phyloP scores from a whole-genome alignment of 2,888 invertebrate species.

The Eilema sororculum region DNA sequence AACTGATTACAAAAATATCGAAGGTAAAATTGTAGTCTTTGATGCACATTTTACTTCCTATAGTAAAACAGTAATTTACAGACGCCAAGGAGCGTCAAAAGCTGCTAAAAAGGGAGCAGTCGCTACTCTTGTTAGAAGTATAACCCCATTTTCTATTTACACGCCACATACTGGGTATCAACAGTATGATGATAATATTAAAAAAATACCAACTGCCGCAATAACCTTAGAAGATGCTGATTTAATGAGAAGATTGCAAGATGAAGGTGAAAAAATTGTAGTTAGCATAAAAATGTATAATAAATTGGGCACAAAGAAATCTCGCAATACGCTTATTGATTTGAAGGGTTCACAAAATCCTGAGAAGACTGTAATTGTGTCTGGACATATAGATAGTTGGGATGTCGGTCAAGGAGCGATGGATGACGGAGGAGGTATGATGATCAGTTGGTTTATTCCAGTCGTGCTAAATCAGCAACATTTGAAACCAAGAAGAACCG shows the following conservation, averaged over 20 bases:
- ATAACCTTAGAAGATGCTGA: conserved; percentile 94
- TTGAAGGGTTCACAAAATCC: conserved; percentile 82
- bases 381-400: conserved; percentile 96
- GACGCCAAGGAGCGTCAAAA: conserved; percentile 88
- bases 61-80: conserved; percentile 89
- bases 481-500: conserved; percentile 90
- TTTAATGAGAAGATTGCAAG: conserved; percentile 88
- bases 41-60: conserved; percentile 89
- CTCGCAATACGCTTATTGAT: conserved; percentile 91
- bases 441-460: conserved; percentile 92
- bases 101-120: conserved; percentile 92
- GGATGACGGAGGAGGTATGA: conserved; percentile 94
- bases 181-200: conserved; percentile 85
- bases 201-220: conserved; percentile 90
- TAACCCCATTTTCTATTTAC: conserved; percentile 91
- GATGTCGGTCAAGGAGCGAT: conserved; percentile 96
- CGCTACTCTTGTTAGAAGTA: conserved; percentile 90
- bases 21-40: conserved; percentile 92
- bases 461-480: conserved; percentile 89
- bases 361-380: conserved; percentile 89
- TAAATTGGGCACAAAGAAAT: conserved; percentile 83
- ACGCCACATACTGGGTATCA: conserved; percentile 92
- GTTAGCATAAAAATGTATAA: conserved; percentile 89
- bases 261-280: conserved; percentile 76
- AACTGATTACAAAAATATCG: conserved; percentile 77